Evolutionary conservation across 2,797 vertebrate genomes (phyloP).

Genomic region (Salmo trutta): DNA sequence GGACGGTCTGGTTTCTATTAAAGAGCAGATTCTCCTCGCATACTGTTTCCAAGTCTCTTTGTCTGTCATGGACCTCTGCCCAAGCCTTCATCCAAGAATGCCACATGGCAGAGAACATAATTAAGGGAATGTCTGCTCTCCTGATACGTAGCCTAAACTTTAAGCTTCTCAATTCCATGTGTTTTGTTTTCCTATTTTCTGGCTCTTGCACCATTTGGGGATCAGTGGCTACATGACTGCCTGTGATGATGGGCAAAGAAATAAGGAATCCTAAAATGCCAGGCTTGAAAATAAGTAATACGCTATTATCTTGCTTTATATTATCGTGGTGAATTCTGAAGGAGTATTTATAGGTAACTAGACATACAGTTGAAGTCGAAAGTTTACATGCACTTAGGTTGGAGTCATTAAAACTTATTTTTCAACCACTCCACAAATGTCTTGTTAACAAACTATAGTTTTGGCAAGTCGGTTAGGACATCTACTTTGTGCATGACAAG

Average conservation of each 20-base stretch:
- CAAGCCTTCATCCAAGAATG: conserved; percentile 60
- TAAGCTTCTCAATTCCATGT: conserved; percentile 46
- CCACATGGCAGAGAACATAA: conserved; percentile 67
- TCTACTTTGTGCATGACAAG: too few species aligned
- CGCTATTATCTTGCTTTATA: neutral
- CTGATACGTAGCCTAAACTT: conserved; percentile 58
- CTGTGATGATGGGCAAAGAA: conserved; percentile 22
- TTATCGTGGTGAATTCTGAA: neutral
- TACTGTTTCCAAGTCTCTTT: conserved; percentile 71
- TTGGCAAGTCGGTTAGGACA: too few species aligned
- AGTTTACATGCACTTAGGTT: too few species aligned
- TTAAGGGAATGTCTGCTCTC: conserved; percentile 67
- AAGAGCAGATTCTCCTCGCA: conserved; percentile 71
- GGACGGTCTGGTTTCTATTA: conserved; percentile 69
- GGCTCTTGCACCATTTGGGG: conserved; percentile 31
- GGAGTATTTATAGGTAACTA: neutral
- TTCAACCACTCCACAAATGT: too few species aligned
- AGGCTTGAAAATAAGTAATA: conserved; percentile 6
- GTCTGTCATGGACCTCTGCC: conserved; percentile 61
- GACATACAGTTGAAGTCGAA: neutral
- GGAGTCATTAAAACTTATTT: too few species aligned
- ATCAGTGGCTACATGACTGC: conserved; percentile 38
- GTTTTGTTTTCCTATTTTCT: conserved; percentile 37
- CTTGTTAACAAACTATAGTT: too few species aligned
- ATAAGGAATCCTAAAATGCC: neutral